These are phyloP conservation scores for Heliconius ethilla DNA, from an alignment of 2,888 invertebrate genomes.

Conservation along the genomic window DNA sequence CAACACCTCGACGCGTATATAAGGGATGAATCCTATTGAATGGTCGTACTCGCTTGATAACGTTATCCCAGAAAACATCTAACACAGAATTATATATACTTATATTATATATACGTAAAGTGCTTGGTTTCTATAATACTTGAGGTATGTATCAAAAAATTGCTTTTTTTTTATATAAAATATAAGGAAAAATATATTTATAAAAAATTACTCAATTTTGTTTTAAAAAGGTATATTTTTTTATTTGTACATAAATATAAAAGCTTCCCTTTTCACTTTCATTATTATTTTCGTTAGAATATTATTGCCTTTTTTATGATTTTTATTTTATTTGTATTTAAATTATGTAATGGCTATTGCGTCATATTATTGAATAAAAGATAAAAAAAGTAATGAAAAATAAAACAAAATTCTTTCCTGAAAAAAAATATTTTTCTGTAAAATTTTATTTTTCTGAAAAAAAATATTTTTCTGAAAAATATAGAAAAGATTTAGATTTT, in stretches of 20 bases:
- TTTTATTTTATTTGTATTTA: background rate
- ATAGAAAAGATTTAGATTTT: background rate
- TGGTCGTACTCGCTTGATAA: constrained; percentile 40
- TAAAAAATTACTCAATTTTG: too few species aligned
- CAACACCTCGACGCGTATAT: constrained; percentile 43
- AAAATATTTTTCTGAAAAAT: too few species aligned
- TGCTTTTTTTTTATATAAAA: background rate
- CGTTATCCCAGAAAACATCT: constrained; percentile 40
- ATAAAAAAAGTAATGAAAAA: too few species aligned
- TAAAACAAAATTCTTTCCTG: too few species aligned
- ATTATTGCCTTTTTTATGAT: background rate
- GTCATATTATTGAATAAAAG: background rate
- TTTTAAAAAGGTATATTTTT: too few species aligned
- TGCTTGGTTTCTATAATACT: constrained; percentile 1
- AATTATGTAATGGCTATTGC: background rate
- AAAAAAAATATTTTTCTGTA: too few species aligned
- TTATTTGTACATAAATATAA: too few species aligned
- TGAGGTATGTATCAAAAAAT: constrained; percentile 15
- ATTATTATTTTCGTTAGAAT: background rate
- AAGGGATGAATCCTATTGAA: constrained; percentile 46
- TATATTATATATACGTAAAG: background rate
- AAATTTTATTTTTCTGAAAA: too few species aligned
- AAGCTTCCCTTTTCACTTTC: too few species aligned
- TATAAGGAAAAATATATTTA: background rate
- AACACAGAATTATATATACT: constrained; percentile 13